Conservation (phyloP, 2,797 vertebrate species). For the Poeciliopsis turneri region DNA sequence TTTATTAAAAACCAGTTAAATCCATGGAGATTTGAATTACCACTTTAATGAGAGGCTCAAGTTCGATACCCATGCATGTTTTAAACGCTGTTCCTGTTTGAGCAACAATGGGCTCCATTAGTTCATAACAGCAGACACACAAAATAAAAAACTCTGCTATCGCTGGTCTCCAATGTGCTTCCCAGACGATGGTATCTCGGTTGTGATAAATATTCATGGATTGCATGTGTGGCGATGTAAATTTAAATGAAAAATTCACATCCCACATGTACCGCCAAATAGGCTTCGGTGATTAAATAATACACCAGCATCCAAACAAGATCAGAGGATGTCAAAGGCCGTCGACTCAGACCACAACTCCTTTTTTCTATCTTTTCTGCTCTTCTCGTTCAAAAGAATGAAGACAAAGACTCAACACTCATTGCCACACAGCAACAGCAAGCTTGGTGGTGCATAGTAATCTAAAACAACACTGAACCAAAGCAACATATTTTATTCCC, state of each 20-base stretch:
- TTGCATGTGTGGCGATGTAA: conserved; percentile 31
- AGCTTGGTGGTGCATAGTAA: conserved; percentile 63
- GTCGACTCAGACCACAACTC: conserved; percentile 14
- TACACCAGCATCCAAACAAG: conserved; percentile 55
- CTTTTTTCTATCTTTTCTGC: neutral
- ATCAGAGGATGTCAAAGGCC: conserved; percentile 69
- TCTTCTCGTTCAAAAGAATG: conserved; percentile 49
- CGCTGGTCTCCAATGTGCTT: conserved; percentile 33
- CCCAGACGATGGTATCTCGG: conserved; percentile 18
- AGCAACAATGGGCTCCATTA: conserved; percentile 30
- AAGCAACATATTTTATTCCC: conserved; percentile 47
- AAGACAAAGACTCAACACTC: conserved; percentile 55
- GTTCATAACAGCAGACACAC: conserved; percentile 22
- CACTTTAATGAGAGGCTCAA: conserved; percentile 61
- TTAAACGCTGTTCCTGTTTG: conserved; percentile 46
- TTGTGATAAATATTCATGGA: conserved; percentile 63
- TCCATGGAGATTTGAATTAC: conserved; percentile 77
- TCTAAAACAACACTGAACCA: conserved; percentile 65
- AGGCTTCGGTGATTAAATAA: conserved; percentile 59
- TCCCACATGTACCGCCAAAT: conserved; percentile 47
- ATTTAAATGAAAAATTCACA: conserved; percentile 48
- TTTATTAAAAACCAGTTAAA: conserved; percentile 69
- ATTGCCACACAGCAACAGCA: conserved; percentile 44
- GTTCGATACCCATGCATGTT: conserved; percentile 68
- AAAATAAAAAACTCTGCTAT: neutral